A percentile compares a stretch with the other conserved stretches of the same genome.
Evolutionary conservation across 2,113 vertebrate species (phyloP).

Genomic region (Sprattus sprattus): DNA sequence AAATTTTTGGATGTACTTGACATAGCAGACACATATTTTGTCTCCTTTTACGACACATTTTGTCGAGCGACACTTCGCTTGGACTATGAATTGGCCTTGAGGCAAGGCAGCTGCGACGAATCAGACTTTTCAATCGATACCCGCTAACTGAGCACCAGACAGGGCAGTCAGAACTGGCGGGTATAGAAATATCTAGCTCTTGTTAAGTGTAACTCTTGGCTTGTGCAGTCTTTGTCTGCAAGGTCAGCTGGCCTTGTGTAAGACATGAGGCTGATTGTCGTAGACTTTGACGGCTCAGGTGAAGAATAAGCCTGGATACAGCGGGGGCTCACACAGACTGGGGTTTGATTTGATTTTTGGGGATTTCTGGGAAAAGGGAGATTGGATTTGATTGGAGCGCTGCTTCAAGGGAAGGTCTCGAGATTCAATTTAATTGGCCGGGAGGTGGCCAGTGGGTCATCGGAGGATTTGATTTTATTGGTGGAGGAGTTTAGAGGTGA

Average conservation of each 20-base stretch:
- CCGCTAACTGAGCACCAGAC: not conserved
- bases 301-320: not conserved
- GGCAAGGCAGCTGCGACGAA: not conserved
- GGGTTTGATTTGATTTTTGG: not conserved
- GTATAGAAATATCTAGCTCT: not conserved
- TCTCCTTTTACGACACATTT: no score
- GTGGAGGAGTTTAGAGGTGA: not conserved
- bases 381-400: constrained; percentile 2
- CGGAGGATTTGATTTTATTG: not conserved
- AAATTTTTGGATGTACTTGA: no score
- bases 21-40: no score
- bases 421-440: not conserved
- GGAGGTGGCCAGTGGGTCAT: not conserved
- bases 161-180: not conserved
- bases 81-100: no score
- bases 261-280: not conserved
- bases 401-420: not conserved
- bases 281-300: not conserved
- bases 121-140: not conserved
- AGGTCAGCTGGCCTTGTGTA: not conserved
- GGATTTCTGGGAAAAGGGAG: not conserved
- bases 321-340: not conserved
- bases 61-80: no score
- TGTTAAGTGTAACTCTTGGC: not conserved
- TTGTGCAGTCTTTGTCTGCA: not conserved